Conservation (phyloP, 2,113 vertebrate species). For the Nansenia antarctica region DNA sequence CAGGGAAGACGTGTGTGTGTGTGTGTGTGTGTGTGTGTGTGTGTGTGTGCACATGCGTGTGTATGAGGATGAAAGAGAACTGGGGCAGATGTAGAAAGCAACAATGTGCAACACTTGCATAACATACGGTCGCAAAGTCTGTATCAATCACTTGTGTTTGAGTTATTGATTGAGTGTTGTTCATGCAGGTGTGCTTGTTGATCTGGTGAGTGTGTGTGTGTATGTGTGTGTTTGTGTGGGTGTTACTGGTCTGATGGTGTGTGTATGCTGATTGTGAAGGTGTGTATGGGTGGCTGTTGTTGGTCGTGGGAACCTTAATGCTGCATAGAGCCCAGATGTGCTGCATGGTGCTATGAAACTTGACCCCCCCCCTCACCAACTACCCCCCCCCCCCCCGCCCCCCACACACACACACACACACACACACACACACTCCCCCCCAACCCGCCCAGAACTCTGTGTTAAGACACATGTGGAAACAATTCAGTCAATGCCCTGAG, state of each 20-base stretch:
- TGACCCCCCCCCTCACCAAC: constrained; percentile 54
- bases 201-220: neutral
- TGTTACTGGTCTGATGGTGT: neutral
- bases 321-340: constrained; percentile 73
- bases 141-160: too few relatives aligned
- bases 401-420: too few relatives aligned
- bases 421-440: constrained; percentile 55
- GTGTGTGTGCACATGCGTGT: constrained; percentile 25
- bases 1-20: constrained; percentile 68
- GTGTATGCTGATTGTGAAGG: neutral
- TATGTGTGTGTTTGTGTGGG: neutral
- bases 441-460: constrained; percentile 78
- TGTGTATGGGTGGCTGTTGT: constrained; percentile 44
- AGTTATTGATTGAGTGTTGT: constrained; percentile 15
- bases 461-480: constrained; percentile 83
- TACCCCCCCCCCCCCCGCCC: constrained; percentile 2
- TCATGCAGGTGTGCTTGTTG: neutral
- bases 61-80: constrained; percentile 16
- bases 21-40: constrained; percentile 30
- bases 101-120: constrained; percentile 46
- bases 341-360: constrained; percentile 75
- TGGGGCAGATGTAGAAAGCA: constrained; percentile 41
- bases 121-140: too few relatives aligned
- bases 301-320: constrained; percentile 78
- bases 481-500: constrained; percentile 80